Evolutionary conservation across 2,888 invertebrate genomes (phyloP), one percentile per base, ranked within the genome.

Genomic region (Clivina fossor): DNA sequence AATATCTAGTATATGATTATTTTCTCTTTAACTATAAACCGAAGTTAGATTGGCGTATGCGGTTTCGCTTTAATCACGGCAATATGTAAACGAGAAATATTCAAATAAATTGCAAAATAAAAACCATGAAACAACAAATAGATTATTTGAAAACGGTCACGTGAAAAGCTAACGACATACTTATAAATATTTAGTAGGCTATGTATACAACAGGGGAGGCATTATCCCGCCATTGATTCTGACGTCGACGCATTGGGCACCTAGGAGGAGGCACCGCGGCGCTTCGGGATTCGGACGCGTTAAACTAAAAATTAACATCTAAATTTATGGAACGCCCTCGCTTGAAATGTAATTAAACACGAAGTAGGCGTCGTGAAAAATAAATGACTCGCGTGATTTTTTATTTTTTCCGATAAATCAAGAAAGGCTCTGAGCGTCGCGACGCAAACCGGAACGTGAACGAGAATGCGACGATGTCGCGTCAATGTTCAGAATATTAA

Each of bases 381-480:
- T 48, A 48, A 48, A 48, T 48, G 48, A 37, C 8, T n/a, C 24
- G 13, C 15, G 37, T 38, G 26, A 48, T 48, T 38, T 20, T 38
- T 38, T 38, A 37, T 37, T 37, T 48, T 37, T 37, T 22, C 48
- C 48, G 38, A 48, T 48, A 48, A 37, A 48, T 48, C 48, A 48
- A 35, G 26, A n/a, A 48, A 22, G 37, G 22, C 35, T 35, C 11
- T 48, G 48, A 40, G n/a, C n/a, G n/a, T n/a, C n/a, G n/a, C n/a
- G n/a, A n/a, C n/a, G n/a, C n/a, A n/a, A n/a, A n/a, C n/a, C n/a
- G n/a, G n/a, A n/a, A n/a, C n/a, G n/a, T n/a, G n/a, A n/a, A n/a
- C n/a, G n/a, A n/a, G n/a, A n/a, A n/a, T n/a, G n/a, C n/a, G n/a
- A n/a, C n/a, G n/a, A 19, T 20, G 19, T 16, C 9, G 38, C 20